Evolutionary conservation across 1,140 invertebrate species (phyloP).

Genomic region (Ceratina australensis): DNA sequence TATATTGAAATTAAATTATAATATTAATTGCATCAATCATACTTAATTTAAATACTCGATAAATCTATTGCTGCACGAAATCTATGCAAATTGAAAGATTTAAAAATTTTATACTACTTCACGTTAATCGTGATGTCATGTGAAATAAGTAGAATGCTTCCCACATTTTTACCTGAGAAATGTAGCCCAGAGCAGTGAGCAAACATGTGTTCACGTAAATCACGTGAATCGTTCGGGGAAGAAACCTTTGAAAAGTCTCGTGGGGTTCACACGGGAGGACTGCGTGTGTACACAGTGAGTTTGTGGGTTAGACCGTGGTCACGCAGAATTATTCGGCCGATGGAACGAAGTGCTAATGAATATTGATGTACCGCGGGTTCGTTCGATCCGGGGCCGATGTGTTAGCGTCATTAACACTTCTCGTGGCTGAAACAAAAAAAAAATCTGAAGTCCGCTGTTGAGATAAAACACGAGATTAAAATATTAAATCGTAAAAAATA

Average conservation of each 20-base stretch:
- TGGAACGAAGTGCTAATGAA: constrained; percentile 68
- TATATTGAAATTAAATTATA: background rate
- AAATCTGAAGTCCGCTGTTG: background rate
- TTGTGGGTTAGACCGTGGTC: constrained; percentile 56
- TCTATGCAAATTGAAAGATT: too few relatives aligned
- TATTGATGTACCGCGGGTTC: constrained; percentile 65
- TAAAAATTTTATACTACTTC: too few relatives aligned
- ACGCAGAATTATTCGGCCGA: constrained; percentile 59
- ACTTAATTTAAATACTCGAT: too few relatives aligned
- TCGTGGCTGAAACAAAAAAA: background rate
- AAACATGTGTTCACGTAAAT: constrained; percentile 27
- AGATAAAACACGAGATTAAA: too few relatives aligned
- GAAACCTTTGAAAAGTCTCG: constrained; percentile 15
- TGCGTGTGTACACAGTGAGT: constrained; percentile 43
- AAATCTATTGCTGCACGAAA: too few relatives aligned
- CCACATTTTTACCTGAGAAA: background rate
- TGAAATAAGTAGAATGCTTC: background rate
- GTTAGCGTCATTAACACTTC: constrained; percentile 74
- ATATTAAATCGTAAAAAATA: too few relatives aligned
- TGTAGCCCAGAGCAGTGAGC: background rate
- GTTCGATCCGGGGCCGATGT: constrained; percentile 62
- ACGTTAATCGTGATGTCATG: background rate
- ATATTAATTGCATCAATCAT: background rate
- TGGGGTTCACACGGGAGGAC: constrained; percentile 17
- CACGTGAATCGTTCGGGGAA: constrained; percentile 17